Percentiles rank a stretch among this genome's conserved stretches.
phyloP scores from a whole-genome alignment of 2,888 invertebrate genomes.

The Drosophila kambysellisi region DNA sequence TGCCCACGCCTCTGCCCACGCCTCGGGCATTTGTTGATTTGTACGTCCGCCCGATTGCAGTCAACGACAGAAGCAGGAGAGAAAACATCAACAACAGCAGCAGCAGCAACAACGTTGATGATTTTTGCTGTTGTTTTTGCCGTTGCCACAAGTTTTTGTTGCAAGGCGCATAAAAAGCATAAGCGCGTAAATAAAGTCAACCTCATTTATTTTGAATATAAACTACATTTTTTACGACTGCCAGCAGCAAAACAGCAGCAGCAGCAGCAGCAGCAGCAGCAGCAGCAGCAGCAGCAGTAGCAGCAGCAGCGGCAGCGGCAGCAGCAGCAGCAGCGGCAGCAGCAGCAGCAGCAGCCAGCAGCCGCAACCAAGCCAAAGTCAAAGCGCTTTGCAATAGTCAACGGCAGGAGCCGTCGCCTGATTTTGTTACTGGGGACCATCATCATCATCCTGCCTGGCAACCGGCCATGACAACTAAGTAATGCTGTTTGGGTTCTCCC shows the following conservation, averaged over 20 bases:
- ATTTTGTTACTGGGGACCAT: slow-evolving; percentile 26
- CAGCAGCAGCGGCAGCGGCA: slow-evolving; percentile 30
- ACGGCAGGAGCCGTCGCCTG: slow-evolving; percentile 38
- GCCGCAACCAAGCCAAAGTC: slow-evolving; percentile 52
- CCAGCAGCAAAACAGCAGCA: slow-evolving; percentile 55
- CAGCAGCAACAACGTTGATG: slow-evolving; percentile 46
- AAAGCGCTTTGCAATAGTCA: slow-evolving; percentile 70
- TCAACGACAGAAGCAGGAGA: slow-evolving; percentile 26
- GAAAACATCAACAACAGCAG: slow-evolving; percentile 2
- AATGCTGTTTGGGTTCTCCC: slow-evolving; percentile 22
- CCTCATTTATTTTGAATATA: slow-evolving; percentile 80
- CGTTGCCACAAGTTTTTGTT: slow-evolving; percentile 55
- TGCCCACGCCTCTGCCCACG: slow-evolving; percentile 1
- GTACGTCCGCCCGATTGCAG: slow-evolving; percentile 47
- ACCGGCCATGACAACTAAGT: slow-evolving; percentile 28
- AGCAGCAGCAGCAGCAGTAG: slow-evolving; percentile 12
- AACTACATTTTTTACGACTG: slow-evolving; percentile 79
- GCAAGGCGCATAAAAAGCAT: slow-evolving; percentile 80
- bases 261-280: slow-evolving; percentile 25
- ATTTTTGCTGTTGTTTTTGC: slow-evolving; percentile 34
- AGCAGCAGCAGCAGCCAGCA: slow-evolving; percentile 16
- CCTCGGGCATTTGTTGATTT: slow-evolving; percentile 67
- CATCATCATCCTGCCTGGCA: slow-evolving; percentile 12
- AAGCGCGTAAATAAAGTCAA: slow-evolving; percentile 80
- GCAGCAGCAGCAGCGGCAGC: slow-evolving; percentile 28